Conservation (phyloP, 2,797 vertebrate genomes). For the Gymnoscopelus microlampas region DNA sequence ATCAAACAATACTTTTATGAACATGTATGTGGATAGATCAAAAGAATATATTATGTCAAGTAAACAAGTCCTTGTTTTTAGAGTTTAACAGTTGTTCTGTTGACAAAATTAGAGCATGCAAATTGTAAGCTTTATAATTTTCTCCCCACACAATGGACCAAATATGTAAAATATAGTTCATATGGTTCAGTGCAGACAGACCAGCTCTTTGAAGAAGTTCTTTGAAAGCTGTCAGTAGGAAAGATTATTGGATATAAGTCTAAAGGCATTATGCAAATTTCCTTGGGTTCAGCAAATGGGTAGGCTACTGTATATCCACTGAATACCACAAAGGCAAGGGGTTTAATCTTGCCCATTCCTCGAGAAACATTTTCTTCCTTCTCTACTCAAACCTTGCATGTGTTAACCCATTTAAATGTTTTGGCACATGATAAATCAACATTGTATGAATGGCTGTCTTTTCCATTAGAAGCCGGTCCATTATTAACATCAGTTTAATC, state of each 20-base stretch:
- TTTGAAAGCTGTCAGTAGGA: constrained; percentile 3
- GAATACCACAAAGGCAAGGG: not conserved
- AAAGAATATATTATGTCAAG: constrained; percentile 23
- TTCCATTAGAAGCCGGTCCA: constrained; percentile 1
- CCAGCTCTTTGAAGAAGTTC: not conserved
- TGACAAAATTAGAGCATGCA: too few species aligned
- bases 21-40: constrained; percentile 38
- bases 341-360: constrained; percentile 46
- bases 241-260: constrained; percentile 16
- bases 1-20: constrained; percentile 25
- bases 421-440: constrained; percentile 41
- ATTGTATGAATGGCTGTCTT: constrained; percentile 7
- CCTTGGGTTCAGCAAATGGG: constrained; percentile 12
- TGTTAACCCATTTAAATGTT: constrained; percentile 15
- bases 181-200: not conserved
- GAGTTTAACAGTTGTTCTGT: not conserved
- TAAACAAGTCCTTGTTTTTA: constrained; percentile 37
- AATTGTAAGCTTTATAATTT: not conserved
- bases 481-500: constrained; percentile 45
- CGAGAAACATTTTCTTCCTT: constrained; percentile 15
- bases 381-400: not conserved
- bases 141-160: not conserved
- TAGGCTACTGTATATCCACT: not conserved
- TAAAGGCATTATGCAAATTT: constrained; percentile 31
- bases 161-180: not conserved